A percentile compares a stretch with the other conserved stretches of the same genome.
These are phyloP conservation scores for Halisarca cf. caerulea DNA, from an alignment of 37 sponge, comb jelly and placozoan genomes.

Conservation along the genomic window DNA sequence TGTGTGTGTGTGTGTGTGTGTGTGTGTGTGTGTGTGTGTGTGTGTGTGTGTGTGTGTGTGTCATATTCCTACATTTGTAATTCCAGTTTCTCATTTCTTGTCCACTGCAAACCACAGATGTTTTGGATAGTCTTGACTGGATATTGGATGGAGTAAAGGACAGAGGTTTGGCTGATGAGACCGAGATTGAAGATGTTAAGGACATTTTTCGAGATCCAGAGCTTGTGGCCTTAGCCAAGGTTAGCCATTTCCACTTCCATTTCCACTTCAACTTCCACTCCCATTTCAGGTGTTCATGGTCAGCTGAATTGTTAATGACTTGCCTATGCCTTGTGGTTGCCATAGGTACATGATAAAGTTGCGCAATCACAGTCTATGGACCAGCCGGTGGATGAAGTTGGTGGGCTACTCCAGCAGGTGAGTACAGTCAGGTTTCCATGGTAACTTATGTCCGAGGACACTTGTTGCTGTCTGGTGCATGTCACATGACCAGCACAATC, in stretches of 20 bases:
- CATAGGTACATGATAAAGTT: constrained; percentile 55
- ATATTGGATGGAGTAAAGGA: background rate
- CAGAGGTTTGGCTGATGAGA: background rate
- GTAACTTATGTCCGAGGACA: too few species aligned
- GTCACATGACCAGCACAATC: too few species aligned
- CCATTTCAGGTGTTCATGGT: constrained; percentile 8
- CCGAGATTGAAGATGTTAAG: background rate
- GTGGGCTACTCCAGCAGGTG: constrained; percentile 5
- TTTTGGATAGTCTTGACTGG: background rate
- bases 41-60: too few species aligned
- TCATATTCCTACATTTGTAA: too few species aligned
- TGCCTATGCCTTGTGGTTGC: too few species aligned
- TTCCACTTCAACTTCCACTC: constrained; percentile 64
- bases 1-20: too few species aligned
- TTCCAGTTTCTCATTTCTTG: too few species aligned
- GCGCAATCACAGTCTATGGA: constrained; percentile 58
- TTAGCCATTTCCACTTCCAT: too few species aligned
- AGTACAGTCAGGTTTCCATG: too few species aligned
- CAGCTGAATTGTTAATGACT: constrained; percentile 32
- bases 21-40: too few species aligned
- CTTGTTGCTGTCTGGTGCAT: too few species aligned
- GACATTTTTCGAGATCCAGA: constrained; percentile 2
- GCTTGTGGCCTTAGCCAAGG: background rate
- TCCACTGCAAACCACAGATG: too few species aligned
- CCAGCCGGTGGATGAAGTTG: constrained; percentile 51